Evolutionary conservation across 2,888 invertebrate species (phyloP), one percentile per base, ranked within the genome.

Genomic region (Omphaloscelis lunosa): DNA sequence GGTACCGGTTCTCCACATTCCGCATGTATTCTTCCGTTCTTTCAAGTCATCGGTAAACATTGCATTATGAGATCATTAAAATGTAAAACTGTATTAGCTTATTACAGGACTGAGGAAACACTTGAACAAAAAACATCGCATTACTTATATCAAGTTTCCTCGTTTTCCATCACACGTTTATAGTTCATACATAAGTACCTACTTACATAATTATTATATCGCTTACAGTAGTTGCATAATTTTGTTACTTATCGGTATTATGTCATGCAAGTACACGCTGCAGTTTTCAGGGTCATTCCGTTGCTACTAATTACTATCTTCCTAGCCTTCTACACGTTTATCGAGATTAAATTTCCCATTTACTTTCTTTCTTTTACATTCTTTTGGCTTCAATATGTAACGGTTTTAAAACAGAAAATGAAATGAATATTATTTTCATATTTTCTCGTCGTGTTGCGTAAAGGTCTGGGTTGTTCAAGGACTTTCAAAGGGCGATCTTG

Each of bases 231-330:
- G 41, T 80, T 86, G 62, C 75, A 27, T 68, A 79, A 78, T 39
- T 48, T 58, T 77, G 71, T 86, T 78, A 78, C 27, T 11, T 29
- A 51, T 59, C 23, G 27, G 20, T 3, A 71, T 86, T 87, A 84
- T 79, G 76, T 79, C 68, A 84, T 71, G 53, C 53, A 48, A 68
- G 59, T 5, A 34, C 67, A 68, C 15, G 71, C 68, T 75, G 63
- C 71, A 65, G n/a, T 66, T 86, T 58, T 76, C 77, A 88, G 68
- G 88, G 79, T 82, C 84, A 77, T 48, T 51, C 9, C 41, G 41
- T 15, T 11, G 39, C 17, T 74, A 70, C 39, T 68, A 45, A 65
- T 68, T 68, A 56, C 2, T n/a, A 3, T 27, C 15, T 45, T 8
- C 23, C 29, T 34, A n/a, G 9, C 29, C 5, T 61, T 58, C 6